Evolutionary conservation across 2,888 invertebrate genomes (phyloP).

Genomic region (Limnephilus rhombicus): DNA sequence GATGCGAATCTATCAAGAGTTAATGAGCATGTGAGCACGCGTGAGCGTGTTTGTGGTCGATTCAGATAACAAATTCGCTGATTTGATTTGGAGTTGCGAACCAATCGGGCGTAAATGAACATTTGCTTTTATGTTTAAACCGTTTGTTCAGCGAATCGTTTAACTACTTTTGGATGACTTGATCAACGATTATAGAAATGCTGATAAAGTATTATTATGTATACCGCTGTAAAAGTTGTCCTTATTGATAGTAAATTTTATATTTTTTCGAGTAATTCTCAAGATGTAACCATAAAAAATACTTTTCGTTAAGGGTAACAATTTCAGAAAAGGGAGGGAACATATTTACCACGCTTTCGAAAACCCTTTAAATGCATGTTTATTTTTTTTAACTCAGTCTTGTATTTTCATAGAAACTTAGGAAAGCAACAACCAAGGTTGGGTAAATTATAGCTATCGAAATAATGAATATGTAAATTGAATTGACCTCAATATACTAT

Average conservation of each 20-base stretch:
- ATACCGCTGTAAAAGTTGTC: background rate
- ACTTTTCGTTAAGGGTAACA: too few relatives aligned
- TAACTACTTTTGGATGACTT: background rate
- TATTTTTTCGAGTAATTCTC: background rate
- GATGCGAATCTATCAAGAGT: slow-evolving; percentile 9
- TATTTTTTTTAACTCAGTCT: too few relatives aligned
- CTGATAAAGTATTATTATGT: background rate
- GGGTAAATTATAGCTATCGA: too few relatives aligned
- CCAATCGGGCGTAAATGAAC: background rate
- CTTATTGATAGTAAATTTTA: background rate
- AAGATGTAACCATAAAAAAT: too few relatives aligned
- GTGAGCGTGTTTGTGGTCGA: background rate
- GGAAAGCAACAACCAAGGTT: too few relatives aligned
- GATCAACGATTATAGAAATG: background rate
- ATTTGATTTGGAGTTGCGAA: background rate
- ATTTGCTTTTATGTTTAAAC: background rate
- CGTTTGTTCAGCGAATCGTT: background rate
- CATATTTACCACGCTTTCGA: too few relatives aligned
- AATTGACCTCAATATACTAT: too few relatives aligned
- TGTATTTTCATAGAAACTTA: too few relatives aligned
- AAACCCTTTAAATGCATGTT: too few relatives aligned
- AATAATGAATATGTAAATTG: too few relatives aligned
- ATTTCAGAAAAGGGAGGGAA: too few relatives aligned
- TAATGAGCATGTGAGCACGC: background rate
- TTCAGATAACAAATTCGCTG: background rate